Conservation (phyloP, 2,797 vertebrate genomes). For the Ptychobarbus kaznakovi region DNA sequence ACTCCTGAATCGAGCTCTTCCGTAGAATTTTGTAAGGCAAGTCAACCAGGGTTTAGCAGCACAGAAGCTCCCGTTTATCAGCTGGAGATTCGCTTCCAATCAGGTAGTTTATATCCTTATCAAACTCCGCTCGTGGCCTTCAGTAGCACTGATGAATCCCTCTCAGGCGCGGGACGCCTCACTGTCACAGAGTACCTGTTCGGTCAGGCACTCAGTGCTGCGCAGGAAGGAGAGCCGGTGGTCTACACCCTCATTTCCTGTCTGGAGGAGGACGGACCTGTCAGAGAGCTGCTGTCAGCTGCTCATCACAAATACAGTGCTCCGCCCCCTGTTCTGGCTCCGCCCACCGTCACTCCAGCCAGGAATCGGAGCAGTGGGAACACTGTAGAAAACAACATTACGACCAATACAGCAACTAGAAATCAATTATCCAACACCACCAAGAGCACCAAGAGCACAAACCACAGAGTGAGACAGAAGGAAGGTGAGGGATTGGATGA, state of each 20-base stretch:
- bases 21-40: constrained; percentile 61
- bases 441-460: constrained; percentile 12
- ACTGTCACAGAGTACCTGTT: constrained; percentile 89
- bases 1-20: constrained; percentile 62
- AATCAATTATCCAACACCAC: constrained; percentile 23
- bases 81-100: constrained; percentile 91
- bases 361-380: constrained; percentile 71
- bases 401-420: constrained; percentile 56
- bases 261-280: constrained; percentile 86
- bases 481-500: constrained; percentile 62
- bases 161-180: constrained; percentile 86
- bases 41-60: constrained; percentile 82
- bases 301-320: constrained; percentile 89
- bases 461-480: constrained; percentile 53
- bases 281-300: constrained; percentile 80
- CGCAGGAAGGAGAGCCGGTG: constrained; percentile 85
- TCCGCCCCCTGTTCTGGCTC: constrained; percentile 74
- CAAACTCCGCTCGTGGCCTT: constrained; percentile 93
- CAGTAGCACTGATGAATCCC: constrained; percentile 87
- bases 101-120: constrained; percentile 89
- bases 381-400: constrained; percentile 39
- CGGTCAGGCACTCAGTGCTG: constrained; percentile 83
- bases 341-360: constrained; percentile 37
- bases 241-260: constrained; percentile 89
- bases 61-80: constrained; percentile 83